Evolutionary conservation across 1,140 invertebrate genomes (phyloP).

Genomic region (Manduca sexta): DNA sequence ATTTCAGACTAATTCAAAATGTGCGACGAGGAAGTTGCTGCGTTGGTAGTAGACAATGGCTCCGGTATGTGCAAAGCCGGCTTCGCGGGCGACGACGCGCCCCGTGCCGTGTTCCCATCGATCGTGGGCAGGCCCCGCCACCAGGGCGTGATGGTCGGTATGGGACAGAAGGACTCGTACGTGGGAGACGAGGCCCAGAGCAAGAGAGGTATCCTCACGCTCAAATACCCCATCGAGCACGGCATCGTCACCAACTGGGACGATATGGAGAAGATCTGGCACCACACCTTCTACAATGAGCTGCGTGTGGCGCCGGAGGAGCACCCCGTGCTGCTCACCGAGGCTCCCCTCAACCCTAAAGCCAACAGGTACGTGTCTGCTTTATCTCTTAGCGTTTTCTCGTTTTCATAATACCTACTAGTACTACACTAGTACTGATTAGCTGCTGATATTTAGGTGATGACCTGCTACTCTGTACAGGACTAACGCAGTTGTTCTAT

Average conservation of each 20-base stretch:
- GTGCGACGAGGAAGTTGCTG: slow-evolving; percentile 84
- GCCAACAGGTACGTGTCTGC: slow-evolving; percentile 77
- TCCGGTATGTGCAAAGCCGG: slow-evolving; percentile 97
- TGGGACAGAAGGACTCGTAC: slow-evolving; percentile 97
- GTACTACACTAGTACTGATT: too few species aligned
- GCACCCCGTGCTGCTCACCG: slow-evolving; percentile 92
- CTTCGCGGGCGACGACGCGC: slow-evolving; percentile 95
- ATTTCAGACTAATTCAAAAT: slow-evolving; percentile 57
- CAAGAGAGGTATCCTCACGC: slow-evolving; percentile 92
- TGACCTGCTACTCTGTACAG: too few species aligned
- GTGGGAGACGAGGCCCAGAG: slow-evolving; percentile 96
- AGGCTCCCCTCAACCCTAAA: slow-evolving; percentile 94
- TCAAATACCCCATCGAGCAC: slow-evolving; percentile 98
- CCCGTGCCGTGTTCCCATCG: slow-evolving; percentile 91
- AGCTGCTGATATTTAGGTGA: too few species aligned
- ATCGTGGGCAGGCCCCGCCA: slow-evolving; percentile 94
- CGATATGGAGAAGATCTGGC: slow-evolving; percentile 96
- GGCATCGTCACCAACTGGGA: slow-evolving; percentile 98
- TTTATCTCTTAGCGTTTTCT: not conserved
- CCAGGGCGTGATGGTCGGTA: slow-evolving; percentile 95
- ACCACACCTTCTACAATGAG: slow-evolving; percentile 90
- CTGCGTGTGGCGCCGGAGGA: slow-evolving; percentile 93
- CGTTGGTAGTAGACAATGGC: slow-evolving; percentile 91
- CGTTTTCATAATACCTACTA: too few species aligned
- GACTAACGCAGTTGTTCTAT: slow-evolving; percentile 23